Base-by-base conservation (phyloP, 2,113 vertebrate species). In the Uropsilus gracilis region DNA sequence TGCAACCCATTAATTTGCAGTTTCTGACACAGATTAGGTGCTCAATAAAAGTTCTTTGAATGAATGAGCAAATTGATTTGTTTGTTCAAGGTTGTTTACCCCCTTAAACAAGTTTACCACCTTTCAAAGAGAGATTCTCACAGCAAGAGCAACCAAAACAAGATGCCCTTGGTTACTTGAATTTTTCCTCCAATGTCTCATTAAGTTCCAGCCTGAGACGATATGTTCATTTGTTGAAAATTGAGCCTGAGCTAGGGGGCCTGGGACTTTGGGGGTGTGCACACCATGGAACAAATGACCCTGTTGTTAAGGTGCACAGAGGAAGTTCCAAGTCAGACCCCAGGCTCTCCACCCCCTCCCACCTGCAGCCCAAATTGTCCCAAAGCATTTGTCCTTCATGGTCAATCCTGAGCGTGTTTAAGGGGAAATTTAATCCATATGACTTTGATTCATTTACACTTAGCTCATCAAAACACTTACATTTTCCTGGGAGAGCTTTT, bases 401-500 rank as follows among this genome's bases (percentile, higher is more conserved):
- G 86, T 66, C 90, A 80, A 90, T 71, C 39, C 44, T 83, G 34
- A 85, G 88, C 61, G 86, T 92, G 84, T 96, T 95, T 95, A 89
- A 95, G 83, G 83, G 86, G 59, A 94, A 90, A 89, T 95, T 95
- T 94, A 94, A 91, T 75, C 78, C 97, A 94, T 86, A 55, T 95
- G 95, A 93, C 87, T 96, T 96, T 82, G 71, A 97, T 96, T 93
- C 83, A 91, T 96, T 97, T 95, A 97, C 75, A 95, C 55, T 96
- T 95, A 97, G 95, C 93, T 97, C 91, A 96, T 94, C 87, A 95
- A 94, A 97, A 95, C 71, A 81, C 55, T 80, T 57, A 37, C 6
- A 46, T n/a, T 57, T 50, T 10, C 26, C 71, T 57, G 59, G 84
- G 87, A 66, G 73, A 94, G 73, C 83, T 97, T 76, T 55, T 81